Conservation (phyloP, 2,113 vertebrate species). For the Papio anubis region DNA sequence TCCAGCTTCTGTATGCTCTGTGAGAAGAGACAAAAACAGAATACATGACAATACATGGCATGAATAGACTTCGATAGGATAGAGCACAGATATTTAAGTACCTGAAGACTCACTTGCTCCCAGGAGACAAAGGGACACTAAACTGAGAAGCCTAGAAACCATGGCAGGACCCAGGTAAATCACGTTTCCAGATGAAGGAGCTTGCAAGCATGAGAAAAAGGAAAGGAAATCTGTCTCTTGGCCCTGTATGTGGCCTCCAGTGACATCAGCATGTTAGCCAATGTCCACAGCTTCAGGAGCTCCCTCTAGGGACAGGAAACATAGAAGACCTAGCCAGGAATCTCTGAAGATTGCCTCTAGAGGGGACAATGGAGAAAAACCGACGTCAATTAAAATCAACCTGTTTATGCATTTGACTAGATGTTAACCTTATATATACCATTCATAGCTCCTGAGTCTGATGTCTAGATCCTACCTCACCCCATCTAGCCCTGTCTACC, state of each 20-base stretch:
- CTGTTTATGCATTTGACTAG: not conserved
- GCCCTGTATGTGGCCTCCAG: not conserved
- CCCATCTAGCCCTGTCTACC: not conserved
- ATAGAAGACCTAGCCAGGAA: not conserved
- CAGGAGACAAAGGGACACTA: not conserved
- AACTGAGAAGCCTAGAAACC: not conserved
- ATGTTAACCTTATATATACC: not conserved
- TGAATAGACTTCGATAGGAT: not conserved
- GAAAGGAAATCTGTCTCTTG: not conserved
- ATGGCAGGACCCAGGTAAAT: not conserved
- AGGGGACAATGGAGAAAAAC: not conserved
- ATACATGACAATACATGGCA: not conserved
- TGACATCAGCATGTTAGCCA: not conserved
- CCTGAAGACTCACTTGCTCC: not conserved
- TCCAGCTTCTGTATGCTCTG: not conserved
- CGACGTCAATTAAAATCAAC: not conserved
- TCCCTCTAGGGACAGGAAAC: not conserved
- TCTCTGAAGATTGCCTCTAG: not conserved
- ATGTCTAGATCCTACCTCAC: not conserved
- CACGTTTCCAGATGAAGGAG: not conserved
- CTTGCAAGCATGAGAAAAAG: not conserved
- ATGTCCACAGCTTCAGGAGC: not conserved
- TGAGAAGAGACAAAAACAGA: not conserved
- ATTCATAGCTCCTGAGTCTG: not conserved
- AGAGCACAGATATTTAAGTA: not conserved